Percentiles rank a stretch among this genome's conserved stretches.
Conservation (phyloP, 2,797 vertebrate genomes). For the Sitta carolinensis region DNA sequence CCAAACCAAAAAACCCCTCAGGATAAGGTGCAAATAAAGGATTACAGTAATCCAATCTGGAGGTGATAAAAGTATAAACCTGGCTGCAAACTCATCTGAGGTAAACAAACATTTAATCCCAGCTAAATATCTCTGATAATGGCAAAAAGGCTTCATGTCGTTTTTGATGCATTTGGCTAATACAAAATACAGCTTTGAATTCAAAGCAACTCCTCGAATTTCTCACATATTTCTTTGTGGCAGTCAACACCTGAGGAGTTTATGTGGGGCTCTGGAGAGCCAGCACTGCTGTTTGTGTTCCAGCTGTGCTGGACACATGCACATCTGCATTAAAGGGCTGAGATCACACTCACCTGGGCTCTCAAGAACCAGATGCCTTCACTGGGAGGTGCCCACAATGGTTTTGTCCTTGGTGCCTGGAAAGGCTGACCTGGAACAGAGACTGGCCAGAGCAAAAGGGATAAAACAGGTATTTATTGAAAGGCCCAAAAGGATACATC, state of each 20-base stretch:
- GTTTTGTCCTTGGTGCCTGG: not conserved
- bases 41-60: slow-evolving; percentile 66
- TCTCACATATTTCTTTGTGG: not conserved
- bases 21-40: slow-evolving; percentile 43
- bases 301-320: not conserved
- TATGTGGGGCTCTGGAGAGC: not conserved
- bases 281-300: not conserved
- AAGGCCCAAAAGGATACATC: too few relatives aligned
- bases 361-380: not conserved
- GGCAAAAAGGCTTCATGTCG: not conserved
- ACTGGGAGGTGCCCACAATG: too few relatives aligned
- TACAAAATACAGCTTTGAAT: slow-evolving; percentile 17
- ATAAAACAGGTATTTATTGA: too few relatives aligned
- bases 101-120: slow-evolving; percentile 62
- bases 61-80: slow-evolving; percentile 54
- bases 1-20: not conserved
- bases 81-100: slow-evolving; percentile 13
- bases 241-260: not conserved
- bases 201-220: not conserved
- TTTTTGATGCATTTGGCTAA: slow-evolving; percentile 38
- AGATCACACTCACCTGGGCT: not conserved
- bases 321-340: not conserved
- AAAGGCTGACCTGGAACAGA: too few relatives aligned
- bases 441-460: too few relatives aligned
- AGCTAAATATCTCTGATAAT: slow-evolving; percentile 60